These are phyloP conservation scores for Thera britannica DNA, from an alignment of 2,888 invertebrate species.

Conservation along the genomic window DNA sequence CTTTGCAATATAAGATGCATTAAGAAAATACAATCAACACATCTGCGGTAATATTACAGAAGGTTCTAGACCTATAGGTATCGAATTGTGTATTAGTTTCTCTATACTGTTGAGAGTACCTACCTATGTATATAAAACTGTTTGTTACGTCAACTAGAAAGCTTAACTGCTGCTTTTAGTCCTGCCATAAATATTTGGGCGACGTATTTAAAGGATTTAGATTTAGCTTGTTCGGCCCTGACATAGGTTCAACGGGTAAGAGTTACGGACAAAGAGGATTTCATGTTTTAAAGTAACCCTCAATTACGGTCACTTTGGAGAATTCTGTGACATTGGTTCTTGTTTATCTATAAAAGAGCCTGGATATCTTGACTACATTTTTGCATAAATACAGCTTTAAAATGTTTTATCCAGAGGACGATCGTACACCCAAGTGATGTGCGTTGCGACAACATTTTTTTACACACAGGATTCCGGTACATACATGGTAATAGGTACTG, in stretches of 20 bases:
- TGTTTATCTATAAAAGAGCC: constrained; percentile 4
- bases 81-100: background rate
- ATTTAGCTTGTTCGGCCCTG: constrained; percentile 74
- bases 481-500: too few species aligned
- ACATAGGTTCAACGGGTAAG: constrained; percentile 72
- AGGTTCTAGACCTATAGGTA: too few species aligned
- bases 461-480: too few species aligned
- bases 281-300: constrained; percentile 57
- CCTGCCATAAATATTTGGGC: constrained; percentile 80
- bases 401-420: background rate
- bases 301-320: constrained; percentile 44
- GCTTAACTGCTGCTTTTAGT: constrained; percentile 76
- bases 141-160: constrained; percentile 58
- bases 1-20: too few species aligned
- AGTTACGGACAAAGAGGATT: constrained; percentile 56
- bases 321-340: constrained; percentile 24
- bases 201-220: constrained; percentile 79
- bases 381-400: background rate
- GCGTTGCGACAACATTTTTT: too few species aligned
- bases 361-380: too few species aligned
- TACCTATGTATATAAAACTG: constrained; percentile 44
- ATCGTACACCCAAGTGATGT: too few species aligned
- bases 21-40: too few species aligned
- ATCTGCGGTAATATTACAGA: too few species aligned
- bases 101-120: constrained; percentile 1